Conservation (phyloP, 2,888 invertebrate species). For the Hemistola chrysoprasaria region DNA sequence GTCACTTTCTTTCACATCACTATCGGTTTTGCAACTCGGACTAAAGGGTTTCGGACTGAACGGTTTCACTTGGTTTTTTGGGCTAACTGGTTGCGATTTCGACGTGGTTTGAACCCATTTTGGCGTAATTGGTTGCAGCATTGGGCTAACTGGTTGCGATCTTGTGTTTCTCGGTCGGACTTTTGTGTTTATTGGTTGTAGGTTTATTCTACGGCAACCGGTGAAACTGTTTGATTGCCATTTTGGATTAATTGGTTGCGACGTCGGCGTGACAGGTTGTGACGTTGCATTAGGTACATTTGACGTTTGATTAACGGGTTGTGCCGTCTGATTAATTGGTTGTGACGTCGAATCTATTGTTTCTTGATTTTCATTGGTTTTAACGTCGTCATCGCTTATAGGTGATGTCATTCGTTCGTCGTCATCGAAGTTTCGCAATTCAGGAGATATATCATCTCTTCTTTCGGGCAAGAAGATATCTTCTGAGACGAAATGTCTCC, state of each 20-base stretch:
- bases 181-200: conserved; percentile 9
- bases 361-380: neutral
- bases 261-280: neutral
- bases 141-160: conserved; percentile 15
- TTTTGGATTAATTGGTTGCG: neutral
- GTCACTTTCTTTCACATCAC: conserved; percentile 21
- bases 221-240: too few relatives aligned
- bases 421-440: conserved; percentile 50
- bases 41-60: neutral
- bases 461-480: conserved; percentile 41
- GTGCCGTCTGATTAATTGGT: neutral
- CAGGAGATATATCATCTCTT: conserved; percentile 47
- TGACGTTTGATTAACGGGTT: conserved; percentile 1
- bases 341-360: neutral
- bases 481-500: conserved; percentile 40
- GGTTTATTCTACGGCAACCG: too few relatives aligned
- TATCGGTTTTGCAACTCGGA: conserved; percentile 1
- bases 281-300: neutral
- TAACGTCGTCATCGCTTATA: conserved; percentile 42
- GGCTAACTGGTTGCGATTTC: conserved; percentile 4
- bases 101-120: conserved; percentile 1
- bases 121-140: conserved; percentile 6
- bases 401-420: conserved; percentile 51
- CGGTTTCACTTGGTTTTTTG: conserved; percentile 3
- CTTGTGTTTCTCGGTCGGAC: conserved; percentile 1